phyloP scores from a whole-genome alignment of 1,140 invertebrate genomes.

The Drosophila nasuta region DNA sequence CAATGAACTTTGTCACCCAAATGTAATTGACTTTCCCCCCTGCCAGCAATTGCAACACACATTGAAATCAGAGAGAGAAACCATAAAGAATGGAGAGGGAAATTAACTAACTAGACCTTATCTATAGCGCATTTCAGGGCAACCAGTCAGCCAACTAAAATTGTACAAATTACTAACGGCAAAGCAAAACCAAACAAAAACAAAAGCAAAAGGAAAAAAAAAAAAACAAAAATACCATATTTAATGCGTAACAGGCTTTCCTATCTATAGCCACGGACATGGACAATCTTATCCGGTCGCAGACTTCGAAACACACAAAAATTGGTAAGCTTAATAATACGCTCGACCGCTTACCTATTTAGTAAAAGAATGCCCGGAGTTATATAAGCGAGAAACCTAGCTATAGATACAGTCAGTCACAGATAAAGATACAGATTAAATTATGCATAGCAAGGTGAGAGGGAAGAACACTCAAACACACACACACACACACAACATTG shows the following conservation, averaged over 20 bases:
- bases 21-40: neutral
- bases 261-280: constrained; percentile 22
- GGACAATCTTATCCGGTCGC: constrained; percentile 62
- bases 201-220: neutral
- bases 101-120: neutral
- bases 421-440: constrained; percentile 52
- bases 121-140: constrained; percentile 17
- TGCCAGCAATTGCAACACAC: neutral
- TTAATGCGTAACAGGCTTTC: constrained; percentile 4
- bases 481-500: no score
- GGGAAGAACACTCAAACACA: neutral
- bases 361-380: neutral
- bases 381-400: constrained; percentile 11
- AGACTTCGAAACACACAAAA: neutral
- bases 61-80: neutral
- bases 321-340: constrained; percentile 39
- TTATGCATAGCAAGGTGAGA: constrained; percentile 4
- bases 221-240: neutral
- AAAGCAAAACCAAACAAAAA: no score
- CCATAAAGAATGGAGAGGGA: constrained; percentile 2
- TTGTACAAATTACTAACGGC: constrained; percentile 65
- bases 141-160: constrained; percentile 65
- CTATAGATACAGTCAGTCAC: constrained; percentile 16
- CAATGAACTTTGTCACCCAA: constrained; percentile 62
- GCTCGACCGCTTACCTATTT: neutral